Conservation (phyloP, 2,888 invertebrate species). For the Lycophotia porphyrea region DNA sequence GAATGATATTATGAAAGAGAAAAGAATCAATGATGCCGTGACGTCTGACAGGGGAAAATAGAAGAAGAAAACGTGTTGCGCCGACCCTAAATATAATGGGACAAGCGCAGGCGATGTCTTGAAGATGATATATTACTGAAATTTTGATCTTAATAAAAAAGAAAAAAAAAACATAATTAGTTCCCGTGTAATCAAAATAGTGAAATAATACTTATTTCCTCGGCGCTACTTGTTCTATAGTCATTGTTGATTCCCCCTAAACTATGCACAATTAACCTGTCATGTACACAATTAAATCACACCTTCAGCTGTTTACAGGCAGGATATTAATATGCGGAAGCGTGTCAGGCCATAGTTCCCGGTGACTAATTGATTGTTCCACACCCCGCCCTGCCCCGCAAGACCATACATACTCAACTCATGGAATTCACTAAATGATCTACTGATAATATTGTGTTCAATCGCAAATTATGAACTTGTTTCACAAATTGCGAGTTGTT, state of each 20-base stretch:
- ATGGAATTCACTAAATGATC: conserved; percentile 7
- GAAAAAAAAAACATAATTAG: not conserved
- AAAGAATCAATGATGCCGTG: too few relatives aligned
- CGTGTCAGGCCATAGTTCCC: not conserved
- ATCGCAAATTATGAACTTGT: not conserved
- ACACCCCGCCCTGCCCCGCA: not conserved
- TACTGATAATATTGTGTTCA: not conserved
- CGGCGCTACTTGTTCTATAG: not conserved
- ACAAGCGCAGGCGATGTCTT: too few relatives aligned
- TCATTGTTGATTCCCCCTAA: not conserved
- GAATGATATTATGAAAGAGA: too few relatives aligned
- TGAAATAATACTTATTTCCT: not conserved
- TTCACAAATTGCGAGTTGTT: not conserved
- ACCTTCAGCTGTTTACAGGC: not conserved
- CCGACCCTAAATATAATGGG: too few relatives aligned
- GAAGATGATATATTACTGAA: not conserved
- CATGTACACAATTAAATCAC: conserved; percentile 10
- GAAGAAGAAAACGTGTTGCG: too few relatives aligned
- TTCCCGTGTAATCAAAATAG: not conserved
- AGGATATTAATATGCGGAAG: conserved; percentile 22
- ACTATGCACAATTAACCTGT: not conserved
- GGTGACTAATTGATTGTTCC: not conserved
- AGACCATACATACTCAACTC: conserved; percentile 13
- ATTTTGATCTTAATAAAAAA: not conserved
- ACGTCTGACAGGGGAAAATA: too few relatives aligned